Evolutionary conservation across 2,113 vertebrate genomes (phyloP).

Genomic region (Lophochroa leadbeateri): DNA sequence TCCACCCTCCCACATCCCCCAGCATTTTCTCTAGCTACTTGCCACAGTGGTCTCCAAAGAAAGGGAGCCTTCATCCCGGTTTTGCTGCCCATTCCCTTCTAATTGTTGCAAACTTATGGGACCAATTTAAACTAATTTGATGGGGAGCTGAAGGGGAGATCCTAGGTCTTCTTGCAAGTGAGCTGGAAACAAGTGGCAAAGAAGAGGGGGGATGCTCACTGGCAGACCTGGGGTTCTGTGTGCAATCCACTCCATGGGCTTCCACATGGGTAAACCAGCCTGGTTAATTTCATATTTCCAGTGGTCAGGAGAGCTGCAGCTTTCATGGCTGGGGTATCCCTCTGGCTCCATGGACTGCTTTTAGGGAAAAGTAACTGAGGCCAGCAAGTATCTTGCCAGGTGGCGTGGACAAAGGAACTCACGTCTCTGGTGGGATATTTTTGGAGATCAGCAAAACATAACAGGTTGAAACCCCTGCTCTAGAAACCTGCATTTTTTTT

Average conservation of each 20-base stretch:
- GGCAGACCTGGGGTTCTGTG: neutral
- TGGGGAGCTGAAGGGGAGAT: neutral
- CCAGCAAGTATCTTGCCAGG: neutral
- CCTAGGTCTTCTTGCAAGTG: neutral
- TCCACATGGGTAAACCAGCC: neutral
- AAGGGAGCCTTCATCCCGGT: neutral
- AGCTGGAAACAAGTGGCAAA: neutral
- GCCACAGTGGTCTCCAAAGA: neutral
- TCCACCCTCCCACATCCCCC: neutral
- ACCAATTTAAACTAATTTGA: neutral
- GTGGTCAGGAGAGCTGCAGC: neutral
- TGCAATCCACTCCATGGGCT: neutral
- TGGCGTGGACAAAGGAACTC: neutral
- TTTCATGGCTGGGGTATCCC: neutral
- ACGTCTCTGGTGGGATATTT: neutral
- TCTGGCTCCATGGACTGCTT: neutral
- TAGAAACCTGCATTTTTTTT: neutral
- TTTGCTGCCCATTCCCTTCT: neutral
- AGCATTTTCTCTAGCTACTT: neutral
- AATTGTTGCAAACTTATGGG: neutral
- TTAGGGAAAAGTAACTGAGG: conserved; percentile 19
- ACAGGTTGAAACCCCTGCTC: conserved; percentile 13
- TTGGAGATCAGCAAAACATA: conserved; percentile 8
- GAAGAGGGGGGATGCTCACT: neutral
- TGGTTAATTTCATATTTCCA: neutral